phyloP scores from a whole-genome alignment of 2,113 vertebrate species.

The Coturnix japonica region DNA sequence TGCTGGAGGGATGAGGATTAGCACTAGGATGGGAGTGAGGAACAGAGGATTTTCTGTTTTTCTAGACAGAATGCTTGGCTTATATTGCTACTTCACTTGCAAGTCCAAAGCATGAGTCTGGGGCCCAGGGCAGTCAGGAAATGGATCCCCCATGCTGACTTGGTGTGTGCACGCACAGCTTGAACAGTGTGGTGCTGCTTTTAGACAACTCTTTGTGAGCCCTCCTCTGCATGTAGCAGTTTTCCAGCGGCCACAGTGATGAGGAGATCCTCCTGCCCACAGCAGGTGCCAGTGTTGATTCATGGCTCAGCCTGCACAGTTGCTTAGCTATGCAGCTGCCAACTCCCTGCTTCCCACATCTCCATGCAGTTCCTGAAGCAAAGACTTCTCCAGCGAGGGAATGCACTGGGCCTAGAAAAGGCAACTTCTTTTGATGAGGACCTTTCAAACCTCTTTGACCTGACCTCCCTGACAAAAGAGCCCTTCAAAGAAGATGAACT shows the following conservation, averaged over 20 bases:
- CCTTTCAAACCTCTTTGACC: constrained; percentile 75
- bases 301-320: background rate
- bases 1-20: background rate
- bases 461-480: constrained; percentile 73
- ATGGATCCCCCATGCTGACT: background rate
- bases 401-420: constrained; percentile 60
- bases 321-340: constrained; percentile 69
- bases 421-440: constrained; percentile 71
- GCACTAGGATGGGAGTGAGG: background rate
- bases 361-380: constrained; percentile 58
- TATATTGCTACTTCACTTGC: background rate
- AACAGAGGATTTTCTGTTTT: background rate
- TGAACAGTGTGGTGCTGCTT: accelerated
- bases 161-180: accelerated
- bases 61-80: background rate
- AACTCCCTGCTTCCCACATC: constrained; percentile 45
- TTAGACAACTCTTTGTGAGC: accelerated
- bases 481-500: constrained; percentile 74
- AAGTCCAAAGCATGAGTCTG: background rate
- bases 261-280: constrained; percentile 36
- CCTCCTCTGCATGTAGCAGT: accelerated
- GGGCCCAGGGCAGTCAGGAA: accelerated
- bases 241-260: accelerated
- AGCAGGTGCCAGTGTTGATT: constrained; percentile 72
- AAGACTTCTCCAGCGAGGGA: constrained; percentile 62